phyloP scores from a whole-genome alignment of 2,888 invertebrate genomes.

The Meghimatium bilineatum region DNA sequence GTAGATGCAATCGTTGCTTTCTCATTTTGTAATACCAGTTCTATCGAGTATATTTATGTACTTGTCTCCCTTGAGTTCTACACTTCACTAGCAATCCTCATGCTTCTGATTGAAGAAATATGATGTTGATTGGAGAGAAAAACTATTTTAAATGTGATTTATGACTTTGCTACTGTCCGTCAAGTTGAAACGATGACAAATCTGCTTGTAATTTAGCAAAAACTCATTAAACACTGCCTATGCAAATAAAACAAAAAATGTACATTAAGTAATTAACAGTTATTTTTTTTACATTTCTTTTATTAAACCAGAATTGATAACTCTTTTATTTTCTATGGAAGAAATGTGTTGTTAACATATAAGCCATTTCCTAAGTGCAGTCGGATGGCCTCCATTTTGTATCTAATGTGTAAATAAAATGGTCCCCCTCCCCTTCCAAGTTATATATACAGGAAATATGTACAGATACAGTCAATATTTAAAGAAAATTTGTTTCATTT shows the following conservation, averaged over 20 bases:
- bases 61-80: no score
- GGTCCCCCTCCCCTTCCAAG: background rate
- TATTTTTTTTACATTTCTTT: background rate
- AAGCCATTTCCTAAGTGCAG: background rate
- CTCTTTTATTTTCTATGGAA: background rate
- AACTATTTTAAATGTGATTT: background rate
- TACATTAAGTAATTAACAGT: conserved; percentile 24
- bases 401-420: conserved; percentile 34
- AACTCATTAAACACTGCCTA: conserved; percentile 42
- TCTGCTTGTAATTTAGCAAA: conserved; percentile 39
- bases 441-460: conserved; percentile 40
- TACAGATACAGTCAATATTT: conserved; percentile 11
- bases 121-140: background rate
- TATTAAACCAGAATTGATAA: conserved; percentile 5
- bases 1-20: no score
- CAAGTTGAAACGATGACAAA: background rate
- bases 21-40: no score
- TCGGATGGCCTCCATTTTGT: conserved; percentile 13
- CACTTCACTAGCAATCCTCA: no score
- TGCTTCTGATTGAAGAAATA: background rate
- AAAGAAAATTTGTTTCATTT: background rate
- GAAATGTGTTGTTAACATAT: background rate
- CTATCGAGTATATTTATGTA: no score
- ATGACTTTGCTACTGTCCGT: background rate
- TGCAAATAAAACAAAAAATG: conserved; percentile 43